Percentiles rank a stretch among this genome's conserved stretches.
Conservation (phyloP, 2,113 vertebrate genomes). For the Aythya baeri region DNA sequence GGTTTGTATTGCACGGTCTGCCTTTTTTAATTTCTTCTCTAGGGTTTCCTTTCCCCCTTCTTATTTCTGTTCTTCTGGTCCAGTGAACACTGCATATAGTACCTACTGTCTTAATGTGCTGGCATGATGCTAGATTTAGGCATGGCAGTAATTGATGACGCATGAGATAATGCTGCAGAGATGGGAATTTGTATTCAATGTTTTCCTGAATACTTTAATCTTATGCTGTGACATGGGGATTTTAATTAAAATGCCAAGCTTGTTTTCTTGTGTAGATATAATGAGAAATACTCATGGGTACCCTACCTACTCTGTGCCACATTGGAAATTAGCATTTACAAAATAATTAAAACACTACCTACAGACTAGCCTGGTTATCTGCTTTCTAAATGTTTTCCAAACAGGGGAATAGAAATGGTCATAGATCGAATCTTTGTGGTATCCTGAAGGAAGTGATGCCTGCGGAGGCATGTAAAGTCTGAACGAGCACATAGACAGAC, state of each 20-base stretch:
- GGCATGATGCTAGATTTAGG: slow-evolving; percentile 99
- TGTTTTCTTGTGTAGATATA: slow-evolving; percentile 22
- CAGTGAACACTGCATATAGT: slow-evolving; percentile 99
- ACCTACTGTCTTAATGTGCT: slow-evolving; percentile 98
- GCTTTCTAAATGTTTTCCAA: neutral
- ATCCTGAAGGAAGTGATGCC: neutral
- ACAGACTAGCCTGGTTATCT: neutral
- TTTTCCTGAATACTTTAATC: slow-evolving; percentile 58
- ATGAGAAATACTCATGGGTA: neutral
- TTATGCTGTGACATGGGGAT: neutral
- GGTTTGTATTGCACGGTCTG: slow-evolving; percentile 99
- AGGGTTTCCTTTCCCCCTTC: slow-evolving; percentile 83
- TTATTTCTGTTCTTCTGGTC: slow-evolving; percentile 91
- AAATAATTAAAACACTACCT: slow-evolving; percentile 8
- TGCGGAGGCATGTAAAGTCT: neutral
- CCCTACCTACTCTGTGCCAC: neutral
- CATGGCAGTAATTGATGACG: slow-evolving; percentile 98
- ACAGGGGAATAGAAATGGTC: neutral
- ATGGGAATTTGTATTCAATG: slow-evolving; percentile 73
- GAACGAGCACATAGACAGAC: rapidly evolving
- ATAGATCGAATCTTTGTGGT: neutral
- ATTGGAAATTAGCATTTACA: slow-evolving; percentile 14
- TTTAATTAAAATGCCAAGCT: slow-evolving; percentile 55
- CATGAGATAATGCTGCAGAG: slow-evolving; percentile 99
- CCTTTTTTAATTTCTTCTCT: slow-evolving; percentile 89